phyloP scores from a whole-genome alignment of 1,140 invertebrate genomes.

The Popillia japonica region DNA sequence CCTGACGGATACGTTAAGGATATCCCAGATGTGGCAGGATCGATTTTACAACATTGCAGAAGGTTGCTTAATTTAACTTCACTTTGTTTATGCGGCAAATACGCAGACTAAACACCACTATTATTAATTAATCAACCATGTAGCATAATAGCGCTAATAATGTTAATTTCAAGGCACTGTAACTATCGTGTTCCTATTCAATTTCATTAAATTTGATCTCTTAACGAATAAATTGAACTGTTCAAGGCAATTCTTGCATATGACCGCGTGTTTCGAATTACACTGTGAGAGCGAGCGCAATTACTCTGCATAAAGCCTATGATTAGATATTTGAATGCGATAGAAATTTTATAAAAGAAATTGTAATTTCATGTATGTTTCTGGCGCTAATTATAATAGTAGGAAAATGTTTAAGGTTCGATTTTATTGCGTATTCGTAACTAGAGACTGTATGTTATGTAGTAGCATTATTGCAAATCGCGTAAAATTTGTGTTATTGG shows the following conservation, averaged over 20 bases:
- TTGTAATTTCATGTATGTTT: too few species aligned
- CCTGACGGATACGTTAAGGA: too few species aligned
- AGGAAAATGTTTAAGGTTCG: too few species aligned
- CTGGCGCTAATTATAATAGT: too few species aligned
- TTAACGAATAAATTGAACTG: background rate
- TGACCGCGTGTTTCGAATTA: background rate
- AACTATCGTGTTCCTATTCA: background rate
- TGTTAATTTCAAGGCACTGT: background rate
- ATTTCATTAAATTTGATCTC: background rate
- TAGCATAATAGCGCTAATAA: background rate
- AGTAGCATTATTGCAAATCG: too few species aligned
- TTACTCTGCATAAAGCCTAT: too few species aligned
- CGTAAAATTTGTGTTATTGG: too few species aligned
- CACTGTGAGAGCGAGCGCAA: too few species aligned
- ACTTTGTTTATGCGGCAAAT: background rate
- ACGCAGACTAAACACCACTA: background rate
- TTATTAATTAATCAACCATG: conserved; percentile 11
- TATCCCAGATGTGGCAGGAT: background rate
- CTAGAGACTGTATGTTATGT: too few species aligned
- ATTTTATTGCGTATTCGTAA: too few species aligned
- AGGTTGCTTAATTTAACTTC: background rate
- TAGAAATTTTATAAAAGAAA: too few species aligned
- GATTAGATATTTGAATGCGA: too few species aligned
- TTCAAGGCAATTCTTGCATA: background rate
- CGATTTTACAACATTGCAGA: background rate